A percentile compares a stretch with the other conserved stretches of the same genome.
phyloP scores from a whole-genome alignment of 2,113 vertebrate species.

The Labeo rohita region DNA sequence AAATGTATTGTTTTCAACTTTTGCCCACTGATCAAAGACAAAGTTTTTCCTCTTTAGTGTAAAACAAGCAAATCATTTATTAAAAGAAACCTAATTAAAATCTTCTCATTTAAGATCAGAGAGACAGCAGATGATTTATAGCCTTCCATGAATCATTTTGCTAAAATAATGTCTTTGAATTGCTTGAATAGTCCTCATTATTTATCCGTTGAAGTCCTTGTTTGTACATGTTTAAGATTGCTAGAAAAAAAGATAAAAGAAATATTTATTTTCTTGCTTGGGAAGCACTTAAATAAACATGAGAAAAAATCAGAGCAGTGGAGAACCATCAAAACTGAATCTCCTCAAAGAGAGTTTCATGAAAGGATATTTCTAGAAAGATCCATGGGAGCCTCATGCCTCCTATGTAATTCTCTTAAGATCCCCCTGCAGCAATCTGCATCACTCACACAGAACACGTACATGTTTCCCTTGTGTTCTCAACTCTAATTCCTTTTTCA shows the following conservation, averaged over 20 bases:
- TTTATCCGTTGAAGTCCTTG: not conserved
- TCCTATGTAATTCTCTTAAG: not conserved
- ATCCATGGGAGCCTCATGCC: not conserved
- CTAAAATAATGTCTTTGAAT: not conserved
- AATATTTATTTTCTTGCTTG: not conserved
- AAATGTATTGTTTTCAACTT: not conserved
- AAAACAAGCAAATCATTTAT: not conserved
- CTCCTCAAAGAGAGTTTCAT: not conserved
- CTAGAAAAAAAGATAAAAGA: not conserved
- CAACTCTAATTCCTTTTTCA: not conserved
- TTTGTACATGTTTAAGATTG: not conserved
- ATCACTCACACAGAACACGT: not conserved
- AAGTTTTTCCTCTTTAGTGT: not conserved
- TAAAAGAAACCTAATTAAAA: not conserved
- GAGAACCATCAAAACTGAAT: slow-evolving; percentile 16
- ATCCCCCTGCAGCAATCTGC: not conserved
- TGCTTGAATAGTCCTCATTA: not conserved
- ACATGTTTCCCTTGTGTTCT: not conserved
- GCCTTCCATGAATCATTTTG: not conserved
- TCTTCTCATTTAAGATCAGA: not conserved
- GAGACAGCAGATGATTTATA: slow-evolving; percentile 2
- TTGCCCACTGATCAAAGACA: slow-evolving; percentile 8
- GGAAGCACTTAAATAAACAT: not conserved
- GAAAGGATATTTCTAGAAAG: not conserved
- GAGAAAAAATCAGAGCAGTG: not conserved